Evolutionary conservation across 2,797 vertebrate species (phyloP).

Genomic region (Chiroxiphia lanceolata): DNA sequence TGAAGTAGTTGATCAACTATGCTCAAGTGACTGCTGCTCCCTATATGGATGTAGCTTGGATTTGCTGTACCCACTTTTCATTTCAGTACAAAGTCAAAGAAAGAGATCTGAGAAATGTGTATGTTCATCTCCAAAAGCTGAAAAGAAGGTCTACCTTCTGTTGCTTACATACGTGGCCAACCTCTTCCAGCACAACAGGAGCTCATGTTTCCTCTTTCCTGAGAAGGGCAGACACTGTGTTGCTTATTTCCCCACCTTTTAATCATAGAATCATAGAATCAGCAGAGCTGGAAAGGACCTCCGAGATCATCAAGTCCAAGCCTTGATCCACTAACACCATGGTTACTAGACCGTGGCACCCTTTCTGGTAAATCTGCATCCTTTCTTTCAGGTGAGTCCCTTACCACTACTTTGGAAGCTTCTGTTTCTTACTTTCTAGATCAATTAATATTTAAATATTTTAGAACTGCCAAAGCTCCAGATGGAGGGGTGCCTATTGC

Average conservation of each 20-base stretch:
- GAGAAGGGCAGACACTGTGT: neutral
- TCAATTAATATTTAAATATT: neutral
- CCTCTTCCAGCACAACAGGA: neutral
- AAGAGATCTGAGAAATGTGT: neutral
- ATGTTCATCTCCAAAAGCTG: neutral
- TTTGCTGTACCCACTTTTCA: neutral
- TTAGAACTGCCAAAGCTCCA: neutral
- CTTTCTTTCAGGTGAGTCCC: neutral
- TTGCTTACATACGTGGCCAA: neutral
- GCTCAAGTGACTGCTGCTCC: neutral
- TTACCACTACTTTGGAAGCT: neutral
- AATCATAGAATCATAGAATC: neutral
- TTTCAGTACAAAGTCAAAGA: conserved; percentile 7
- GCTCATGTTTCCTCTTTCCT: neutral
- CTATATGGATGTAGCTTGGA: neutral
- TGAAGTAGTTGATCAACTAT: conserved; percentile 29
- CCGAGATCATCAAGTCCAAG: no score
- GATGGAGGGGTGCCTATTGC: neutral
- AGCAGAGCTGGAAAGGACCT: no score
- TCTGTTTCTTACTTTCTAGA: neutral
- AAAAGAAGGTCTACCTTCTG: neutral
- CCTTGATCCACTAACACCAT: no score
- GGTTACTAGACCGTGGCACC: no score
- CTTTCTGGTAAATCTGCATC: neutral
- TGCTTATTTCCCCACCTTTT: neutral